Evolutionary conservation across 2,797 vertebrate genomes (phyloP), one percentile per base, ranked within the genome.

Genomic region (Rhinatrema bivittatum): DNA sequence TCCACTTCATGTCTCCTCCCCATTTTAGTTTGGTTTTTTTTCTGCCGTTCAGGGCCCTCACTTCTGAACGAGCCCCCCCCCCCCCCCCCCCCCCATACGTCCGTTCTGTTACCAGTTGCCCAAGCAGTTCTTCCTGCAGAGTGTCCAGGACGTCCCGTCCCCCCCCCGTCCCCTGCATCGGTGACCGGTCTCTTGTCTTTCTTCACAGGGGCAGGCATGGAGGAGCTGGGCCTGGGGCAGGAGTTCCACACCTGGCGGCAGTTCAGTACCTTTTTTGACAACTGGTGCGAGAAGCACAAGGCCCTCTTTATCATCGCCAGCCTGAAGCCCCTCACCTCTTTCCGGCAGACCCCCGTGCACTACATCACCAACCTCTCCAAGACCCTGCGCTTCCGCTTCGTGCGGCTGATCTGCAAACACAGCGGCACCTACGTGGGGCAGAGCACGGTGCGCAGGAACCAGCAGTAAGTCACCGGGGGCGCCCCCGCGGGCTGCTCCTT

Each of bases 371-470:
- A 24, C 24, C 7, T 56, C 20, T 38, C 39, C 1, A 18, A 41
- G 13, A 56, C 39, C 9, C 39, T 56, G 23, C 42, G 53, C 16
- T 56, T 51, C 47, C 42, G 47, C 22, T 51, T 51, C 9, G 39
- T 56, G 11, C 35, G 38, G 15, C 38, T 46, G 26, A 32, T 56
- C 35, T 46, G 53, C 42, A 56, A 46, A 28, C 42, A 56, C 47
- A 51, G 47, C 1, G 38, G 53, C 6, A 51, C 39, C 22, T 41
- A 46, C 1, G 53, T 56, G 19, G 53, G 53, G 6, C 53, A 56
- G 42, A 56, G 53, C 27, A 46, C 33, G 1, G 53, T 56, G 26
- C 46, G 39, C 2, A 23, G 53, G 7, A 50, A 56, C 34, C 29
- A 18, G 22, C 37, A 26, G 46, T 56, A 34, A 56, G 53, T 42